Percentiles rank a stretch among this genome's conserved stretches.
Evolutionary conservation across 2,113 vertebrate genomes (phyloP).

Genomic region (Prochilodus magdalenae): DNA sequence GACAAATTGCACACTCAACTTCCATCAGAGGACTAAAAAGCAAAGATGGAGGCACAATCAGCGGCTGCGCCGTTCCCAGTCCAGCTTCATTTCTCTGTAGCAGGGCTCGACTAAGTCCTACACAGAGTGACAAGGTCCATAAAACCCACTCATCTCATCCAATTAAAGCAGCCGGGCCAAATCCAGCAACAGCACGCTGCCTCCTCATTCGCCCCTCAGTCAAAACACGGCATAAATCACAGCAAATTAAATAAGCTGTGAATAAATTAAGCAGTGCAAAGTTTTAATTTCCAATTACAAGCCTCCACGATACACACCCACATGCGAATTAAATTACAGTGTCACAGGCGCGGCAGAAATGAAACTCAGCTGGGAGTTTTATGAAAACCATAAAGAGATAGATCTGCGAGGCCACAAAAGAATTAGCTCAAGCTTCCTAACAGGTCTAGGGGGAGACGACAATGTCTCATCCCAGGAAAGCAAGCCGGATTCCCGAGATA

Average conservation of each 20-base stretch:
- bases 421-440: slow-evolving; percentile 31
- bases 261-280: slow-evolving; percentile 62
- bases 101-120: neutral
- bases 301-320: slow-evolving; percentile 38
- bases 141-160: slow-evolving; percentile 34
- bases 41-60: neutral
- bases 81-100: neutral
- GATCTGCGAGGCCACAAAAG: slow-evolving; percentile 50
- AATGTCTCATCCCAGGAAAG: slow-evolving; percentile 18
- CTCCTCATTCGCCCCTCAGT: slow-evolving; percentile 8
- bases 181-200: slow-evolving; percentile 23
- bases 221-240: slow-evolving; percentile 47
- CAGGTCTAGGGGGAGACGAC: neutral
- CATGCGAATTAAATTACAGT: slow-evolving; percentile 55
- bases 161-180: slow-evolving; percentile 46
- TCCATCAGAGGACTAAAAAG: slow-evolving; percentile 1
- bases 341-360: slow-evolving; percentile 40
- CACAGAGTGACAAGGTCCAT: slow-evolving; percentile 12
- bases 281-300: slow-evolving; percentile 67
- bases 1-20: neutral
- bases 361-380: slow-evolving; percentile 51
- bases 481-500: slow-evolving; percentile 37
- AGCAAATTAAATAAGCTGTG: slow-evolving; percentile 59
- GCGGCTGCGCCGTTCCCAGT: neutral
- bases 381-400: slow-evolving; percentile 59